Conservation (phyloP, 2,888 invertebrate species). For the Carabus problematicus region DNA sequence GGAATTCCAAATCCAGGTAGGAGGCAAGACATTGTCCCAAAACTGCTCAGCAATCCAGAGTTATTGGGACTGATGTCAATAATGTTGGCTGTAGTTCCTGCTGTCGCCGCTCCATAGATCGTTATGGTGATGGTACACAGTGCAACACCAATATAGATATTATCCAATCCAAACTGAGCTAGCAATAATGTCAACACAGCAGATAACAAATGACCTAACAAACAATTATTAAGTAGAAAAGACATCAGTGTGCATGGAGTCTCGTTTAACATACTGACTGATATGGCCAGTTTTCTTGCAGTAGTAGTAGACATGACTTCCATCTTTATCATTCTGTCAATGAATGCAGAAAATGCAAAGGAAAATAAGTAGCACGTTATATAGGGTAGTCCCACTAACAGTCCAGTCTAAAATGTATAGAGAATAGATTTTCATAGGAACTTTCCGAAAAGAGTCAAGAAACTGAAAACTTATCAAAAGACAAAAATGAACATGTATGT, state of each 20-base stretch:
- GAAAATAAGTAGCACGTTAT: constrained; percentile 46
- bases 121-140: constrained; percentile 42
- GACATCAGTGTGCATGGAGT: background rate
- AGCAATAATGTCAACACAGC: constrained; percentile 43
- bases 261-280: constrained; percentile 42
- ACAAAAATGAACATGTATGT: background rate
- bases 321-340: constrained; percentile 44
- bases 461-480: too few species aligned
- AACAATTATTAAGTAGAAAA: constrained; percentile 9
- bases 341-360: constrained; percentile 45
- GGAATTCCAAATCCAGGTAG: constrained; percentile 52
- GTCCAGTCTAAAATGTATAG: constrained; percentile 45
- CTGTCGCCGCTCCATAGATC: constrained; percentile 45
- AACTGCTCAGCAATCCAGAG: constrained; percentile 48
- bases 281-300: constrained; percentile 45
- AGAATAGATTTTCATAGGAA: too few species aligned
- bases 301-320: constrained; percentile 44
- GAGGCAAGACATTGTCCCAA: constrained; percentile 51
- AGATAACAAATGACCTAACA: constrained; percentile 45
- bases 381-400: constrained; percentile 47
- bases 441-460: too few species aligned
- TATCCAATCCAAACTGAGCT: constrained; percentile 32
- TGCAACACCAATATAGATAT: constrained; percentile 39
- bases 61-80: constrained; percentile 40
- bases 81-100: constrained; percentile 47